A percentile compares a stretch with the other conserved stretches of the same genome.
Evolutionary conservation across 2,888 invertebrate species (phyloP).

Genomic region (Laothoe populi): DNA sequence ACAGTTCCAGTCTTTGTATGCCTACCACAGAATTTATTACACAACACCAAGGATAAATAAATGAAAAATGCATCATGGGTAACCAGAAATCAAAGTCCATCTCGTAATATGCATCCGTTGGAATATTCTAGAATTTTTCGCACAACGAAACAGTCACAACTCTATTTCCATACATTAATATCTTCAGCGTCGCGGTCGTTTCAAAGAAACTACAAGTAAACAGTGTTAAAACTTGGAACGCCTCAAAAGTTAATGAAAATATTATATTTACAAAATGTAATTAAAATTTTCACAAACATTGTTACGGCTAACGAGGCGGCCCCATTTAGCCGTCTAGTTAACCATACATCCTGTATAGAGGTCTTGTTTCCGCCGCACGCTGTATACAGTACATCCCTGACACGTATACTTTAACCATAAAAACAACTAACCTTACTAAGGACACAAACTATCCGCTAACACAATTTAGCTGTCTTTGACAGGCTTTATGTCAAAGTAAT

Average conservation of each 20-base stretch:
- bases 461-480: background rate
- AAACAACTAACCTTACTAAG: conserved; percentile 55
- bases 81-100: too few species aligned
- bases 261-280: conserved; percentile 24
- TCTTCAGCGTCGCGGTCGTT: background rate
- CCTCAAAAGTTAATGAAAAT: background rate
- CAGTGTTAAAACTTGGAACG: background rate
- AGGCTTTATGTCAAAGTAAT: background rate
- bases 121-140: background rate
- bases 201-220: background rate
- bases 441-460: conserved; percentile 48
- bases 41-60: too few species aligned
- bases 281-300: conserved; percentile 18
- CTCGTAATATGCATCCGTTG: too few species aligned
- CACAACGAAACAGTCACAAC: background rate
- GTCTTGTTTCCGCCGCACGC: conserved; percentile 17
- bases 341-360: conserved; percentile 26
- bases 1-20: too few species aligned
- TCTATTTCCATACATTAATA: background rate
- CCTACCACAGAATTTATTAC: too few species aligned
- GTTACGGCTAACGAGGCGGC: conserved; percentile 15
- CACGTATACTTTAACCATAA: conserved; percentile 57
- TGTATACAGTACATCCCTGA: conserved; percentile 35
- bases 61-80: too few species aligned
- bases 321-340: conserved; percentile 21